phyloP scores from a whole-genome alignment of 2,113 vertebrate species.

The Myrmecobius fasciatus region DNA sequence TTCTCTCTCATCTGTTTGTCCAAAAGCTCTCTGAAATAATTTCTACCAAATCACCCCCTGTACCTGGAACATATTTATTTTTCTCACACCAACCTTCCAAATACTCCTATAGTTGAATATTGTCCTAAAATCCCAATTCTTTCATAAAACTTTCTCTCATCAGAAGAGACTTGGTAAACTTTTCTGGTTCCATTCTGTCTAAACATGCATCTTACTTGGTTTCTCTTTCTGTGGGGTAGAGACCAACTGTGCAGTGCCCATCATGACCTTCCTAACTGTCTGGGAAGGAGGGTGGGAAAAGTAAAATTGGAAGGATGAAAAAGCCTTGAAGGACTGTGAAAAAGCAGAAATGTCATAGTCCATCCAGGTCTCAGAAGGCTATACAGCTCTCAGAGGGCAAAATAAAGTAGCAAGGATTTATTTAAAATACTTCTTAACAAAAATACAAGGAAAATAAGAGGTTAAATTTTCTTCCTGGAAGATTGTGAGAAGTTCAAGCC shows the following conservation, averaged over 20 bases:
- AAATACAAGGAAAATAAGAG: constrained; percentile 32
- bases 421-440: background rate
- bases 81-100: background rate
- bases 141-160: background rate
- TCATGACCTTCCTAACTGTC: background rate
- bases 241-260: background rate
- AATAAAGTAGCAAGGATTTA: background rate
- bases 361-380: constrained; percentile 30
- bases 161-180: background rate
- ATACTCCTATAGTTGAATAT: background rate
- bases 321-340: constrained; percentile 38
- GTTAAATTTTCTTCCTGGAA: constrained; percentile 17
- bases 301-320: constrained; percentile 3
- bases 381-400: background rate
- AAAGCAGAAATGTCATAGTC: background rate
- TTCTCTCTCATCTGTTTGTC: background rate
- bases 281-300: constrained; percentile 5
- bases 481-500: constrained; percentile 24
- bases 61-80: background rate
- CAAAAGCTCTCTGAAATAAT: background rate
- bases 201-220: background rate
- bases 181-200: background rate
- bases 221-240: background rate
- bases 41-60: background rate
- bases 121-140: background rate